Evolutionary conservation across 2,113 vertebrate genomes (phyloP).

Genomic region (Pelmatolapia mariae): DNA sequence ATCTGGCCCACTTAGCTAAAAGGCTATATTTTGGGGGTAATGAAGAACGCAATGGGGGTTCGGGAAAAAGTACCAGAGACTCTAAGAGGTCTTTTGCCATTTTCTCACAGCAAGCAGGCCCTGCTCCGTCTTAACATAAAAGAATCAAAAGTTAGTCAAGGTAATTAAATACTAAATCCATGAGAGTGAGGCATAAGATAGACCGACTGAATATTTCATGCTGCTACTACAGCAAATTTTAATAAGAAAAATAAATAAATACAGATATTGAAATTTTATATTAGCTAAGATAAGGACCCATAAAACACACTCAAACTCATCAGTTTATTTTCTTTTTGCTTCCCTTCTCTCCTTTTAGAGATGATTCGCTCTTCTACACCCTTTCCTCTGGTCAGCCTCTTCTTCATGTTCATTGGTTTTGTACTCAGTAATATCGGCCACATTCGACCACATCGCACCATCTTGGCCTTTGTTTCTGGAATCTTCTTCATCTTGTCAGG

Average conservation of each 20-base stretch:
- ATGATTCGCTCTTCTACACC: conserved; percentile 96
- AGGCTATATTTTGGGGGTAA: background rate
- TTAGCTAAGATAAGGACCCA: background rate
- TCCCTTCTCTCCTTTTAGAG: conserved; percentile 64
- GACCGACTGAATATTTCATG: background rate
- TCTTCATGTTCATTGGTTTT: conserved; percentile 98
- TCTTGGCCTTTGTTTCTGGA: conserved; percentile 92
- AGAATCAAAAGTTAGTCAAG: background rate
- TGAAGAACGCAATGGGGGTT: background rate
- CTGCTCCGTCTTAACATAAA: background rate
- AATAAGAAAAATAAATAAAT: background rate
- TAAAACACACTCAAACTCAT: background rate
- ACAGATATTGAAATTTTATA: background rate
- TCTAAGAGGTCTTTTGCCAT: background rate
- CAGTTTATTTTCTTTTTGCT: background rate
- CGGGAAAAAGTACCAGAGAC: background rate
- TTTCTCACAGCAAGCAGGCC: background rate
- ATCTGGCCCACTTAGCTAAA: background rate
- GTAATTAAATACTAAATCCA: background rate
- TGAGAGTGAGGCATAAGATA: background rate
- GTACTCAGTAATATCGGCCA: conserved; percentile 94
- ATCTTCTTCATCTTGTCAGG: conserved; percentile 98
- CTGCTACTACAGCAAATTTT: background rate
- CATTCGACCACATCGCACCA: conserved; percentile 89
- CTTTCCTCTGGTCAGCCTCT: conserved; percentile 93